Percentiles rank a stretch among this genome's conserved stretches.
Conservation (phyloP, 1,140 invertebrate genomes). For the Apis cerana region DNA sequence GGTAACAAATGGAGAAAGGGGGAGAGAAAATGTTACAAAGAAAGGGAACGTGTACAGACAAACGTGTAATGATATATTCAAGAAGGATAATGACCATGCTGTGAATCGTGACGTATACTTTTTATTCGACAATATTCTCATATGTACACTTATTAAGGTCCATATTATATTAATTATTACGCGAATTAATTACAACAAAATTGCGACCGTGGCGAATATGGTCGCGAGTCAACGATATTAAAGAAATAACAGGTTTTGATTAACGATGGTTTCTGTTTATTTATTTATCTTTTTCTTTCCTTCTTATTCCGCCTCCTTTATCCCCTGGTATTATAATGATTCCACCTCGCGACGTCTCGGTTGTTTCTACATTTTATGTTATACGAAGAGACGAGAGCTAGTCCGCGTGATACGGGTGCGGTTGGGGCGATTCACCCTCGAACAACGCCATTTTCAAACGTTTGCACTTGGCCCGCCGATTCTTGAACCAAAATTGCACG, state of each 20-base stretch:
- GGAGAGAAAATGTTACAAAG: background rate
- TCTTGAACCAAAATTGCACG: conserved; percentile 99
- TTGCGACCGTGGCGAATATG: conserved; percentile 57
- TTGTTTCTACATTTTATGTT: conserved; percentile 48
- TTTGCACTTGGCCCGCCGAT: conserved; percentile 97
- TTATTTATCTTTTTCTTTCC: too few relatives aligned
- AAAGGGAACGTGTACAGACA: background rate
- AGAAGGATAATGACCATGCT: conserved; percentile 4
- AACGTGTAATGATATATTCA: background rate
- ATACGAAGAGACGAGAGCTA: conserved; percentile 64
- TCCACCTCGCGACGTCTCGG: background rate
- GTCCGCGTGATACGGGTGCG: conserved; percentile 79
- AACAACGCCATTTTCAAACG: conserved; percentile 93
- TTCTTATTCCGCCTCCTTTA: background rate
- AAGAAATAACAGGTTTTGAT: conserved; percentile 61
- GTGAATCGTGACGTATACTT: conserved; percentile 72
- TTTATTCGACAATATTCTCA: conserved; percentile 79
- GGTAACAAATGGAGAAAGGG: background rate
- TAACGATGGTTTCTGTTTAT: conserved; percentile 40
- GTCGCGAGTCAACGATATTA: conserved; percentile 62
- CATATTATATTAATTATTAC: conserved; percentile 76
- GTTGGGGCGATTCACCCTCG: conserved; percentile 83
- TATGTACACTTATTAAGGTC: conserved; percentile 77
- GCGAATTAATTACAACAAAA: conserved; percentile 78
- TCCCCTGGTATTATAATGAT: conserved; percentile 20